Conservation (phyloP, 2,888 invertebrate species). For the Ctena decussata region DNA sequence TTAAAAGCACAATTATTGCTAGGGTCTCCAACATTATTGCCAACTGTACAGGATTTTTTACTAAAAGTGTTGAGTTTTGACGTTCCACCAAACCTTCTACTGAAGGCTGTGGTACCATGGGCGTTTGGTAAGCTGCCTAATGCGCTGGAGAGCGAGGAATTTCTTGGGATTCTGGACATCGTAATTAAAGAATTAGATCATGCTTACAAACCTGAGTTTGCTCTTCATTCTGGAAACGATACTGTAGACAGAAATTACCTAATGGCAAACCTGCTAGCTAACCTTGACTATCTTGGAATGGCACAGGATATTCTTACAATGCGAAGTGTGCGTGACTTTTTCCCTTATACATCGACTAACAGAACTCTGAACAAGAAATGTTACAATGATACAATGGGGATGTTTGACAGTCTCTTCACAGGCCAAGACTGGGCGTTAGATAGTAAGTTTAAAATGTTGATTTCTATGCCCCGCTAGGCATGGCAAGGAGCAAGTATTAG, state of each 20-base stretch:
- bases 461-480: too few species aligned
- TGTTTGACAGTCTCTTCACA: conserved; percentile 51
- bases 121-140: conserved; percentile 21
- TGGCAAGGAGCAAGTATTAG: too few species aligned
- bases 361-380: conserved; percentile 53
- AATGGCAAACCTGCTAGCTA: conserved; percentile 19
- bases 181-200: conserved; percentile 28
- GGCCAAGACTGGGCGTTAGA: conserved; percentile 64
- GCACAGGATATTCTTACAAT: conserved; percentile 1
- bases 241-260: conserved; percentile 16
- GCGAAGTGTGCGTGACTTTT: conserved; percentile 34
- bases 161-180: conserved; percentile 19
- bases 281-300: conserved; percentile 36
- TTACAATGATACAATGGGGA: conserved; percentile 65
- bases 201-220: background rate
- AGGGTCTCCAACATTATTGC: background rate
- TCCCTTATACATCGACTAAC: conserved; percentile 50
- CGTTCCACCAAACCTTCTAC: conserved; percentile 18
- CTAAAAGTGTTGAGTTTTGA: conserved; percentile 40
- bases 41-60: conserved; percentile 14
- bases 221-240: background rate
- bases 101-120: conserved; percentile 38
- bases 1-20: background rate
- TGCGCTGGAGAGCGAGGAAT: conserved; percentile 27
- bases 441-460: too few species aligned